These are phyloP conservation scores for Mustela lutreola DNA, from an alignment of 2,113 vertebrate species.

Conservation along the genomic window DNA sequence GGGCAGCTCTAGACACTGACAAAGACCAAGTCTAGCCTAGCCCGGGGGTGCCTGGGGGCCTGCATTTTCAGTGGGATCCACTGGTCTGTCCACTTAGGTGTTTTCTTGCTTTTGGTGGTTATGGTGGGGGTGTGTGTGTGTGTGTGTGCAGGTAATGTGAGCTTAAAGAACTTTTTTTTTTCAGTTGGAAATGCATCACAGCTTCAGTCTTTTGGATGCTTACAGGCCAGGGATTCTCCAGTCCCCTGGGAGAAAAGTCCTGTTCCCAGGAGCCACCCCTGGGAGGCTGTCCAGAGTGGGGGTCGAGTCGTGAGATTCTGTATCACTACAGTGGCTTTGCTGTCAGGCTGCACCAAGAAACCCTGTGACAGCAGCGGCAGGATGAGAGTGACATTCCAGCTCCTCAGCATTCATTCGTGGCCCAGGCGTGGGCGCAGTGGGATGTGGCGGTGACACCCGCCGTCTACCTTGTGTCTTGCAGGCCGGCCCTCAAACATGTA, in stretches of 20 bases:
- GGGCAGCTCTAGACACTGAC: background rate
- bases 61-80: background rate
- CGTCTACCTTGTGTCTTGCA: background rate
- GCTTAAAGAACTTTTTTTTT: background rate
- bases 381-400: background rate
- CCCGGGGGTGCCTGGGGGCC: background rate
- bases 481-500: slow-evolving; percentile 98
- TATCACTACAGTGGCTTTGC: background rate
- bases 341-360: background rate
- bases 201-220: background rate
- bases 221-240: background rate
- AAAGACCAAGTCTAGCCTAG: background rate
- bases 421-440: background rate
- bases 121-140: too few species aligned
- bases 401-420: background rate
- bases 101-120: background rate
- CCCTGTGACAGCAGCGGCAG: background rate
- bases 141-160: background rate
- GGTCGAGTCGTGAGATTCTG: background rate
- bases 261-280: background rate
- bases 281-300: background rate
- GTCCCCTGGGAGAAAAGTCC: background rate
- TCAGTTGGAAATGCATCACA: background rate
- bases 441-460: background rate
- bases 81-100: background rate